These are phyloP conservation scores for Calliopsis andreniformis DNA, from an alignment of 1,140 invertebrate genomes.

Conservation along the genomic window DNA sequence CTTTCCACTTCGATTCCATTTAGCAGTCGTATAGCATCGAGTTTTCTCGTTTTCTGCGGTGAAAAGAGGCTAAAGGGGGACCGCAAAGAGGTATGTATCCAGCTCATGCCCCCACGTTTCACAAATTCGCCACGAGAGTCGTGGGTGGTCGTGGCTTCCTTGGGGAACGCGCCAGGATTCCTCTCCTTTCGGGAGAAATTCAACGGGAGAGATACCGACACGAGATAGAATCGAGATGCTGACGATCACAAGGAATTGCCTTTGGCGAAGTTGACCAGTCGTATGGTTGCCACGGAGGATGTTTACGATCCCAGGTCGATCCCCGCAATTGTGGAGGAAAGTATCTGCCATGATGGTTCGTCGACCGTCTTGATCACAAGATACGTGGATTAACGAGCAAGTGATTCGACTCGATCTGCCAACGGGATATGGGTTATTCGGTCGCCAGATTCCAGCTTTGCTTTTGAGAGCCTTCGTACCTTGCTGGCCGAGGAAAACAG, in stretches of 20 bases:
- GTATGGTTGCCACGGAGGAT: conserved; percentile 25
- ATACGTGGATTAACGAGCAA: background rate
- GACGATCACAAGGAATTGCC: conserved; percentile 52
- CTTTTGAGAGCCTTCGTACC: too few relatives aligned
- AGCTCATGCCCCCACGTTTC: conserved; percentile 51
- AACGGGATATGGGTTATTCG: too few relatives aligned
- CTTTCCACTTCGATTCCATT: conserved; percentile 61
- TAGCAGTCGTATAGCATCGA: conserved; percentile 31
- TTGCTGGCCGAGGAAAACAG: too few relatives aligned
- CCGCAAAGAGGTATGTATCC: background rate
- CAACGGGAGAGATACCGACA: conserved; percentile 35
- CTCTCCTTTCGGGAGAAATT: conserved; percentile 49
- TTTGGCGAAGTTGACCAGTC: conserved; percentile 40
- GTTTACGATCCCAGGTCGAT: conserved; percentile 38
- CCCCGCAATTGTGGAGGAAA: background rate
- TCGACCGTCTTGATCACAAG: background rate
- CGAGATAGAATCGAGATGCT: conserved; percentile 55
- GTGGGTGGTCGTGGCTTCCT: conserved; percentile 62
- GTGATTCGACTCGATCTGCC: background rate
- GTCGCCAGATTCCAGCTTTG: too few relatives aligned
- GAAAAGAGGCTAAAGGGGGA: background rate
- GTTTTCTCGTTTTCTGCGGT: conserved; percentile 20
- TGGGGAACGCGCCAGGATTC: conserved; percentile 42
- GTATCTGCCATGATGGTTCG: background rate
- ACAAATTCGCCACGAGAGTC: conserved; percentile 62